Evolutionary conservation across 2,113 vertebrate genomes (phyloP).

Genomic region (Peromyscus maniculatus): DNA sequence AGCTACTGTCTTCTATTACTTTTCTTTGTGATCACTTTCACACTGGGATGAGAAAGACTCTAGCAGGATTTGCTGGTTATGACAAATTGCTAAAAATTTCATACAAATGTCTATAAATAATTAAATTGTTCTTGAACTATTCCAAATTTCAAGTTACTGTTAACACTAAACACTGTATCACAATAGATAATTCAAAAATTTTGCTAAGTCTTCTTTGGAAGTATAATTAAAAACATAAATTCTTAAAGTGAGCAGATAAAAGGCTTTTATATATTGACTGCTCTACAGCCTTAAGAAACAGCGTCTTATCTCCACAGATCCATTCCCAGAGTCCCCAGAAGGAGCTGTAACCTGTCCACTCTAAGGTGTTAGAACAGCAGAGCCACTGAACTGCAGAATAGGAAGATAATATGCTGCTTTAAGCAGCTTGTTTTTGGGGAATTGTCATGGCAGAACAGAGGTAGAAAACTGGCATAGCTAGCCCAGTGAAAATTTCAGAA

Average conservation of each 20-base stretch:
- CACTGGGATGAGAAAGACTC: neutral
- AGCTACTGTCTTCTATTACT: neutral
- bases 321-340: neutral
- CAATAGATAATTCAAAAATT: neutral
- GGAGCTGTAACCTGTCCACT: neutral
- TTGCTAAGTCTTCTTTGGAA: neutral
- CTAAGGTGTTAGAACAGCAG: neutral
- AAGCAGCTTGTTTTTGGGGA: neutral
- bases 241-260: neutral
- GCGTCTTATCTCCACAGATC: neutral
- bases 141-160: conserved; percentile 1
- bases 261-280: neutral
- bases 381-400: neutral
- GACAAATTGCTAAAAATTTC: neutral
- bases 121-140: neutral
- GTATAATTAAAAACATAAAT: neutral
- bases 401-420: neutral
- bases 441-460: neutral
- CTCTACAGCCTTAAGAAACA: neutral
- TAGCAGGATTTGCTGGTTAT: neutral
- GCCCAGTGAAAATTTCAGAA: neutral
- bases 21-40: neutral
- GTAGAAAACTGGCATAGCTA: neutral
- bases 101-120: neutral
- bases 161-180: neutral